A percentile compares a stretch with the other conserved stretches of the same genome.
phyloP scores from a whole-genome alignment of 1,140 invertebrate genomes.

The Drosophila mojavensis region DNA sequence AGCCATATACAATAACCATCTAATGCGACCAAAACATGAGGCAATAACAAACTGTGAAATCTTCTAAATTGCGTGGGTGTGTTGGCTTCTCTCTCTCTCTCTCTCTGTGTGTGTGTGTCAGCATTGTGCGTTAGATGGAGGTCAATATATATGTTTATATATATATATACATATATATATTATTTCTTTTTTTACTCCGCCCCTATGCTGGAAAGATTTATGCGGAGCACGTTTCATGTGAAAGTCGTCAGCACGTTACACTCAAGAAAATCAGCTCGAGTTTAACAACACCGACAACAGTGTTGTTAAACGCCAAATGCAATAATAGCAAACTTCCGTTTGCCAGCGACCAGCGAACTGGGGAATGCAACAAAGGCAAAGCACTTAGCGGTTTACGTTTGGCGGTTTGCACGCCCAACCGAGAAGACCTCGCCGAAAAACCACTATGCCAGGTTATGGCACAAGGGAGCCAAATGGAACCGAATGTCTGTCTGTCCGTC shows the following conservation, averaged over 20 bases:
- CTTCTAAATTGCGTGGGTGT: conserved; percentile 5
- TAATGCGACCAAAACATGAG: conserved; percentile 24
- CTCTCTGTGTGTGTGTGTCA: neutral
- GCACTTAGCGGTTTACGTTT: conserved; percentile 70
- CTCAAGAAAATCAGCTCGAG: conserved; percentile 43
- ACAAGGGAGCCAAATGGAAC: conserved; percentile 2
- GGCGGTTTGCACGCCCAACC: conserved; percentile 52
- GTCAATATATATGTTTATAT: conserved; percentile 30
- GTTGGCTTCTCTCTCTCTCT: neutral
- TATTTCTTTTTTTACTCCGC: no score
- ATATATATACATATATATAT: no score
- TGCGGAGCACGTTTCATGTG: conserved; percentile 67
- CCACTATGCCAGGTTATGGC: conserved; percentile 16
- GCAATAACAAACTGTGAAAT: conserved; percentile 33
- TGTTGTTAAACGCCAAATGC: conserved; percentile 60
- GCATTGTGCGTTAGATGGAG: conserved; percentile 23
- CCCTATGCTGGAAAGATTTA: conserved; percentile 42
- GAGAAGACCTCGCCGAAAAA: neutral
- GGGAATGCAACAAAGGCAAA: conserved; percentile 66
- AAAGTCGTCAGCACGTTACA: conserved; percentile 68
- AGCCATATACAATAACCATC: conserved; percentile 24
- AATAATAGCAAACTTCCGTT: conserved; percentile 68
- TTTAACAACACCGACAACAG: conserved; percentile 51
- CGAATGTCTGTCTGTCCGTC: conserved; percentile 2
- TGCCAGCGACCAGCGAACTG: conserved; percentile 30